Base-by-base conservation (phyloP, 2,888 invertebrate species). In the Digitonthophagus gazella region DNA sequence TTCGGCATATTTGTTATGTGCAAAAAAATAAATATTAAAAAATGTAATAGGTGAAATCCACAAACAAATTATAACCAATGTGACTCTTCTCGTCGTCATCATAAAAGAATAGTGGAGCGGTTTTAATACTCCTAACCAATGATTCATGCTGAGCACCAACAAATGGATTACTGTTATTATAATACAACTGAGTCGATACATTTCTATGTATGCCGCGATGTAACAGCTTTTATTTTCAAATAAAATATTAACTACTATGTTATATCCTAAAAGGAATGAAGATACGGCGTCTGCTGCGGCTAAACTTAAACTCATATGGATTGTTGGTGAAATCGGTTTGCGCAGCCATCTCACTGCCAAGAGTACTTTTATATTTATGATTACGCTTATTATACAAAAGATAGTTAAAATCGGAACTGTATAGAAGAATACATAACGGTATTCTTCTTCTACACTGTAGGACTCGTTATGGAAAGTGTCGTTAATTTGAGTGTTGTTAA, bases 91-190 rank as follows among this genome's bases (percentile, higher is more conserved):
- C 68, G 85, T 82, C 0, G 88, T 87, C 79, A 88, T 84, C 54
- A 86, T 86, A 11, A 86, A 84, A n/a, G 86, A 84, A 77, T 89
- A 89, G 74, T 88, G 89, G 5, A 90, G 83, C 0, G 90, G 90
- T 71, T 76, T 77, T 15, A 77, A 54, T 15, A 76, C 76, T 15
- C 90, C 90, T 56, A 90, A 81, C 81, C 89, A 90, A 78, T 91
- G 90, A 80, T 90, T 90, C 68, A 88, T 80, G 22, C 90, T 88
- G 20, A 91, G 80, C 0, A 87, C 86, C 54, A 89, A 80, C 2
- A 91, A 83, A 76, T 90, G 90, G 58, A 86, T 82, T 8, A 89
- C 88, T 0, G 89, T 88, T 15, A 88, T 86, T 58, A 89, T 84
- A 67, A 90, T 84, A 2, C 87, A 87, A 15, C 87, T 87, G 67